Conservation (phyloP, 2,797 vertebrate species). For the Chelidonichthys spinosus region DNA sequence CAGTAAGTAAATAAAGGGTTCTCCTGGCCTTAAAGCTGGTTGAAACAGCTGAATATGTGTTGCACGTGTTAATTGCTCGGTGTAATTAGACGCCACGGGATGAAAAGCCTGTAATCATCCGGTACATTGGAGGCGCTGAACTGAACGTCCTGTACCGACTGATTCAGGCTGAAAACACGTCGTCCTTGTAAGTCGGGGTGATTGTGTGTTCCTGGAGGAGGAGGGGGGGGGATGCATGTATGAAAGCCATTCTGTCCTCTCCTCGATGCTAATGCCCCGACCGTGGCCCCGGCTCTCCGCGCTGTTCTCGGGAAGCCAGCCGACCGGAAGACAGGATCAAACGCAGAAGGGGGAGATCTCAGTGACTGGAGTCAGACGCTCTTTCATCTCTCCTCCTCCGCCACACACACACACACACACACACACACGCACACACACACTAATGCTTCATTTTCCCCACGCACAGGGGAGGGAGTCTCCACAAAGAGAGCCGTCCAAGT, state of each 20-base stretch:
- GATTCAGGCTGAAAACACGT: not conserved
- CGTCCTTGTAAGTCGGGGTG: conserved; percentile 6
- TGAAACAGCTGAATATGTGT: not conserved
- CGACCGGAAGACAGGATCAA: conserved; percentile 76
- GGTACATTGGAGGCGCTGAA: not conserved
- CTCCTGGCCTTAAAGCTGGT: not conserved
- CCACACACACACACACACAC: conserved; percentile 13
- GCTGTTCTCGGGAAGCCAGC: conserved; percentile 55
- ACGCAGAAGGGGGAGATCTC: conserved; percentile 73
- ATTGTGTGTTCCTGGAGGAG: conserved; percentile 36
- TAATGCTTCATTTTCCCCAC: conserved; percentile 67
- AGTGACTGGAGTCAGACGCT: conserved; percentile 71
- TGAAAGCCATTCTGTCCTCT: conserved; percentile 67
- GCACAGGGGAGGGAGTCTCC: conserved; percentile 57
- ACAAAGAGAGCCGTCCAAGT: conserved; percentile 64
- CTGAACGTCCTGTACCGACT: not conserved
- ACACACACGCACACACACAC: conserved; percentile 37
- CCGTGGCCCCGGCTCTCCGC: conserved; percentile 52
- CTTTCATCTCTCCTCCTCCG: conserved; percentile 76
- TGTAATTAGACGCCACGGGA: not conserved
- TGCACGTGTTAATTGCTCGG: not conserved
- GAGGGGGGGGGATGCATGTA: conserved; percentile 39
- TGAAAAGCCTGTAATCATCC: conserved; percentile 1
- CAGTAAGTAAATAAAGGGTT: not conserved
- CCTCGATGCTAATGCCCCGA: conserved; percentile 70